Conservation (phyloP, 2,888 invertebrate species). For the Neocrepidodera transversa region DNA sequence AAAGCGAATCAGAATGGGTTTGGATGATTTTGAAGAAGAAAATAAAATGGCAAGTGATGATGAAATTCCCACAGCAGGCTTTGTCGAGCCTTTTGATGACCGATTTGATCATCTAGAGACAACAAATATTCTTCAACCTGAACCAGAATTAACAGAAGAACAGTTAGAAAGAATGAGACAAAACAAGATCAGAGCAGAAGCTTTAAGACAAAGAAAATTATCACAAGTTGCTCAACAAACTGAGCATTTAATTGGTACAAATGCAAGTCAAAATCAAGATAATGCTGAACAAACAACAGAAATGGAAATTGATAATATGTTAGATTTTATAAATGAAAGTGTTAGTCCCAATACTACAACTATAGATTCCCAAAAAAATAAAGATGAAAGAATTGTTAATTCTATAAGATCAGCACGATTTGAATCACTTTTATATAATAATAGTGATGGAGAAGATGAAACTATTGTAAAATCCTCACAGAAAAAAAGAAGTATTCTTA, state of each 20-base stretch:
- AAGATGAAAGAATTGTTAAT: constrained; percentile 10
- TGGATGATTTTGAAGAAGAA: constrained; percentile 58
- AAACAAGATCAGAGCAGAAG: constrained; percentile 57
- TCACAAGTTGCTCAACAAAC: constrained; percentile 25
- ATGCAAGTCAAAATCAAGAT: constrained; percentile 17
- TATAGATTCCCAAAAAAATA: neutral
- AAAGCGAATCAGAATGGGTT: constrained; percentile 70
- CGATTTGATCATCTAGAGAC: constrained; percentile 40
- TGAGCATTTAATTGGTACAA: constrained; percentile 19
- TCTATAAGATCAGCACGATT: constrained; percentile 2
- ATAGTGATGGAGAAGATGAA: constrained; percentile 5
- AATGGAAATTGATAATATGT: constrained; percentile 16
- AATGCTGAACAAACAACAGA: constrained; percentile 22
- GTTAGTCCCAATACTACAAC: neutral
- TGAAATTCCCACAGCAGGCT: constrained; percentile 60
- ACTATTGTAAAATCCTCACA: neutral
- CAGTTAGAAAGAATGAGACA: constrained; percentile 73
- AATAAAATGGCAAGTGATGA: constrained; percentile 62
- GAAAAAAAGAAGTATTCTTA: neutral
- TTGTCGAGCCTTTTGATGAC: constrained; percentile 59
- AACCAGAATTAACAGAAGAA: constrained; percentile 64
- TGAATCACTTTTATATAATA: neutral
- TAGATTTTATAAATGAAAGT: constrained; percentile 15
- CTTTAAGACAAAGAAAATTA: constrained; percentile 54
- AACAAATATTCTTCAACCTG: constrained; percentile 7